These are phyloP conservation scores for Pteropus alecto DNA, from an alignment of 2,113 vertebrate genomes.

Conservation along the genomic window DNA sequence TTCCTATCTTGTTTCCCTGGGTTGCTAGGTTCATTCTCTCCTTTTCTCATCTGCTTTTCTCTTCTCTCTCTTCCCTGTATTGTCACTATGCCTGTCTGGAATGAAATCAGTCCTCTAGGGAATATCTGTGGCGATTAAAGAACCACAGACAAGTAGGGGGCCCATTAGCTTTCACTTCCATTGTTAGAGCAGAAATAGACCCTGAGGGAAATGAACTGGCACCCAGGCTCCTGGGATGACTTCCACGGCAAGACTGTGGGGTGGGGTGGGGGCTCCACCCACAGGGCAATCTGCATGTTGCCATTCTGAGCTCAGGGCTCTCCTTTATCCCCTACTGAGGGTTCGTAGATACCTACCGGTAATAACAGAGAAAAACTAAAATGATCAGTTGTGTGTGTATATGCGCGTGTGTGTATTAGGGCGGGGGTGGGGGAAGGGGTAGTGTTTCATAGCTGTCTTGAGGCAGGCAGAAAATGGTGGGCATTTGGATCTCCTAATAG, in stretches of 20 bases:
- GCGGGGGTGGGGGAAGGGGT: too few species aligned
- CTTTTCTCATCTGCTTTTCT: neutral
- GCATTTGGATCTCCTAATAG: neutral
- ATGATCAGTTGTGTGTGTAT: neutral
- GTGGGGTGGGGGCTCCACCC: accelerated
- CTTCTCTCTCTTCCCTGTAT: too few species aligned
- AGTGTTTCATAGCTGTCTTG: neutral
- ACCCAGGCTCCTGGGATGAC: neutral
- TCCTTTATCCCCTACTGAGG: neutral
- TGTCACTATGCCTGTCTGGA: neutral
- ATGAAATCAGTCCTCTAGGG: too few species aligned
- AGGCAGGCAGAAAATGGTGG: neutral
- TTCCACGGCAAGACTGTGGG: too few species aligned
- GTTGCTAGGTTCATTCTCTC: neutral
- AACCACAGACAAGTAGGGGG: slow-evolving; percentile 26
- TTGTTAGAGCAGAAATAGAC: neutral
- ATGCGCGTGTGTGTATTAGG: too few species aligned
- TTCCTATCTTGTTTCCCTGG: neutral
- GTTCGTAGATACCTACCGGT: neutral
- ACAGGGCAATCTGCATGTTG: neutral
- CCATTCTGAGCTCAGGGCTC: accelerated
- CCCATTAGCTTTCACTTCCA: neutral
- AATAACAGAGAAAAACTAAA: neutral
- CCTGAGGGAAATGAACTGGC: neutral
- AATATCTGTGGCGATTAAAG: neutral